Base-by-base conservation (phyloP, 2,113 vertebrate genomes). In the Nothocercus julius region DNA sequence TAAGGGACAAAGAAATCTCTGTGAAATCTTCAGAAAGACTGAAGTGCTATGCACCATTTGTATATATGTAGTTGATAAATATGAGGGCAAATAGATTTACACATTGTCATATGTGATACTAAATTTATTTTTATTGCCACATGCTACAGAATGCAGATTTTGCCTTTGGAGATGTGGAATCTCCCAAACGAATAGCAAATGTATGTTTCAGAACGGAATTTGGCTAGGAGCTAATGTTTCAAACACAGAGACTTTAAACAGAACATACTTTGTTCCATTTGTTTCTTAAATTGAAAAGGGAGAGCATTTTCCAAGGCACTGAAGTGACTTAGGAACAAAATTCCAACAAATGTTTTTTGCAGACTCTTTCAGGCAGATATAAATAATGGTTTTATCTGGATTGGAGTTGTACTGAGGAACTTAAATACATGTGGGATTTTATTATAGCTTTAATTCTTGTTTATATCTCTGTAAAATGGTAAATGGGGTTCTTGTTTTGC, bases 381-480 rank as follows among this genome's bases (percentile, higher is more conserved):
- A 63, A 90, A 36, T 28, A 25, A 1, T 91, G 24, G 13, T 67
- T 81, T 96, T 87, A 47, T 90, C 58, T 82, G 13, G 18, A 40
- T 68, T 28, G 49, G 28, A 90, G 51, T 70, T 77, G 10, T 59
- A 47, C 36, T 0, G 0, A 87, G n/a, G 51, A 83, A 63, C 54
- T 73, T 62, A 77, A 82, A 90, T 61, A 72, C 66, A 62, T 0
- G 0, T 44, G 24, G 16, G 25, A 1, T 72, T 91, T 81, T 58
- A 34, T 18, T 78, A 54, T 34, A 83, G 34, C 11, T 83, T 94
- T 68, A 77, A 62, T 83, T 95, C 21, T 82, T 59, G 34, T 32
- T 85, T 62, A 40, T 67, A 9, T 81, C 87, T 45, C 19, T 85
- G 61, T 30, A 81, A 61, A 93, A 56, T 64, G 25, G 63, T 80